phyloP scores from a whole-genome alignment of 2,888 invertebrate species.

The Cantharis rufa region DNA sequence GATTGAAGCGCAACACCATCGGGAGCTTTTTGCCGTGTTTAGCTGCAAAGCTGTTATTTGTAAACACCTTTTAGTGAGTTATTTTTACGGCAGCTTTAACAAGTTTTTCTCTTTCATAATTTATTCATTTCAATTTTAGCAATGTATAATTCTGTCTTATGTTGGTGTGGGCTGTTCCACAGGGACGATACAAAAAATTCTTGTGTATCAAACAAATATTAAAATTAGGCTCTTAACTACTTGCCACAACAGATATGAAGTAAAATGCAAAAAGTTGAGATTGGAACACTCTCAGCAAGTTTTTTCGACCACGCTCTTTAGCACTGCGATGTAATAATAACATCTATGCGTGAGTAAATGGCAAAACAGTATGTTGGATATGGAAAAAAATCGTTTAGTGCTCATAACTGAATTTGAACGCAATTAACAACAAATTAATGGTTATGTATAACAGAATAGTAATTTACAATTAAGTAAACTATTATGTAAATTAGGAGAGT shows the following conservation, averaged over 20 bases:
- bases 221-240: no score
- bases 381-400: neutral
- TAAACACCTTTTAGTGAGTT: neutral
- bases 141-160: no score
- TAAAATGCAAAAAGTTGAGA: no score
- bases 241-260: no score
- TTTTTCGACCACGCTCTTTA: no score
- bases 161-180: no score
- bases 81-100: neutral
- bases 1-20: neutral
- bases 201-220: no score
- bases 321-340: no score
- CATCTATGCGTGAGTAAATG: no score
- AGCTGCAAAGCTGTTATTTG: neutral
- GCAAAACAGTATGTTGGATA: no score
- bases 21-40: neutral
- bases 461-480: neutral
- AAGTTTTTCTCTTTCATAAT: neutral
- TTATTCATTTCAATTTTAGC: neutral
- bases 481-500: neutral
- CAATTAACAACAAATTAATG: neutral
- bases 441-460: neutral
- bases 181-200: no score
- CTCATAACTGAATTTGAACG: neutral
- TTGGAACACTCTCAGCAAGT: no score